Evolutionary conservation across 2,888 invertebrate genomes (phyloP).

Genomic region (Hydroisotoma schaefferi): DNA sequence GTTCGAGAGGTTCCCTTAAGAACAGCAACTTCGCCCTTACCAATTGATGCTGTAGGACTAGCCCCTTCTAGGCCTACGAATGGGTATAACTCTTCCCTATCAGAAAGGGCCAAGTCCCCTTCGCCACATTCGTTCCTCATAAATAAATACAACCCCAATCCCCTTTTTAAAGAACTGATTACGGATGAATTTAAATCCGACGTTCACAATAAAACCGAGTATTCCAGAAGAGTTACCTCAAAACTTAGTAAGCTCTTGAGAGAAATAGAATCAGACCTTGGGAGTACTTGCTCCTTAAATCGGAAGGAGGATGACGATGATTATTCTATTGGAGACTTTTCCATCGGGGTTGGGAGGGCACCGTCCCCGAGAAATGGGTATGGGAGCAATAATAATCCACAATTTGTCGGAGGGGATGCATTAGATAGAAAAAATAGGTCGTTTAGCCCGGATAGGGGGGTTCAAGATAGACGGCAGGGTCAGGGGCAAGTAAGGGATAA

Average conservation of each 20-base stretch:
- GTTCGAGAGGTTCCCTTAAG: background rate
- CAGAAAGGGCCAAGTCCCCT: conserved; percentile 11
- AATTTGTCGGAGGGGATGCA: no score
- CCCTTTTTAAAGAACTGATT: conserved; percentile 44
- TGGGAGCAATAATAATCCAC: no score
- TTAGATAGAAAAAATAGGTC: no score
- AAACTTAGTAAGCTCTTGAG: conserved; percentile 44
- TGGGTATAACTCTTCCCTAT: background rate
- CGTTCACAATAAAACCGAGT: conserved; percentile 42
- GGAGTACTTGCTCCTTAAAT: conserved; percentile 23
- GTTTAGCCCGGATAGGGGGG: no score
- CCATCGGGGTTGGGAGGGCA: background rate
- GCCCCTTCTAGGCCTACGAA: background rate
- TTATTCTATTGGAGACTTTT: conserved; percentile 9
- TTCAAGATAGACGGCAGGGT: no score
- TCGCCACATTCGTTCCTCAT: conserved; percentile 26
- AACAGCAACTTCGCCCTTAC: background rate
- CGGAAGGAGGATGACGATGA: conserved; percentile 17
- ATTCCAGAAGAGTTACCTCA: conserved; percentile 42
- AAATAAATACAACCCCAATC: conserved; percentile 47
- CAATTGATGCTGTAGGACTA: background rate
- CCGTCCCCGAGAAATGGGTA: no score
- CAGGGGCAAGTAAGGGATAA: no score
- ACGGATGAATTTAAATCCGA: conserved; percentile 33
- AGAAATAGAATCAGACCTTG: conserved; percentile 44